Conservation (phyloP, 2,888 invertebrate genomes). For the Scaptomyza cyrtandrae region DNA sequence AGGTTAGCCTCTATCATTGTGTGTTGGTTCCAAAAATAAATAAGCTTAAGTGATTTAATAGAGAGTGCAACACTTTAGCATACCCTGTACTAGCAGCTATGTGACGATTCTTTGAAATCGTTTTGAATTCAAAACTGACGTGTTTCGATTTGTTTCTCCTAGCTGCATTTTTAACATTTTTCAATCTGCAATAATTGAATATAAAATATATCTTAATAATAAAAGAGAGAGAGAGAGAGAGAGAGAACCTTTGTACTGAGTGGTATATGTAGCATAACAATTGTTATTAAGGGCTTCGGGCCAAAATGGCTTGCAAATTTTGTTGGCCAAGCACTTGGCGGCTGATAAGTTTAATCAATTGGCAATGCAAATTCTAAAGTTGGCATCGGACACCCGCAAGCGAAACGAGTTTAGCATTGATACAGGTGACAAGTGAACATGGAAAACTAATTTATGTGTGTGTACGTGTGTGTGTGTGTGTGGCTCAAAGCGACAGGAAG, state of each 20-base stretch:
- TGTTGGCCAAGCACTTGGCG: conserved; percentile 6
- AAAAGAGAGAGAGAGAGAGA: too few species aligned
- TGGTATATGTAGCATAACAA: conserved; percentile 1
- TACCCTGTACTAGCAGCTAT: too few species aligned
- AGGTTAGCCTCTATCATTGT: conserved; percentile 9
- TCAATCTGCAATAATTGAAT: too few species aligned
- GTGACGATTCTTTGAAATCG: too few species aligned
- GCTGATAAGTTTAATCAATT: conserved; percentile 61
- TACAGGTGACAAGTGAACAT: conserved; percentile 83
- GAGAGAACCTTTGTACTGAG: too few species aligned
- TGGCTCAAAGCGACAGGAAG: conserved; percentile 65
- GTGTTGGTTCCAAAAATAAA: neutral
- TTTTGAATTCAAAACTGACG: too few species aligned
- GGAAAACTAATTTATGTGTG: conserved; percentile 84
- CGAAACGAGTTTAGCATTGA: conserved; percentile 55
- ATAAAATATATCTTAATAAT: too few species aligned
- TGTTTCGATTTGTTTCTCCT: too few species aligned
- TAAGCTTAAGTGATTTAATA: too few species aligned
- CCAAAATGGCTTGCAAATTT: conserved; percentile 67
- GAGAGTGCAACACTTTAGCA: neutral
- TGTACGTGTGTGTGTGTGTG: conserved; percentile 52
- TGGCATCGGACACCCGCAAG: conserved; percentile 66
- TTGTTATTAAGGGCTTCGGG: conserved; percentile 48
- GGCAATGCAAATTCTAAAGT: conserved; percentile 35
- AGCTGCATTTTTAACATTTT: too few species aligned